Evolutionary conservation across 2,113 vertebrate genomes (phyloP).

Genomic region (Phyllopteryx taeniolatus): DNA sequence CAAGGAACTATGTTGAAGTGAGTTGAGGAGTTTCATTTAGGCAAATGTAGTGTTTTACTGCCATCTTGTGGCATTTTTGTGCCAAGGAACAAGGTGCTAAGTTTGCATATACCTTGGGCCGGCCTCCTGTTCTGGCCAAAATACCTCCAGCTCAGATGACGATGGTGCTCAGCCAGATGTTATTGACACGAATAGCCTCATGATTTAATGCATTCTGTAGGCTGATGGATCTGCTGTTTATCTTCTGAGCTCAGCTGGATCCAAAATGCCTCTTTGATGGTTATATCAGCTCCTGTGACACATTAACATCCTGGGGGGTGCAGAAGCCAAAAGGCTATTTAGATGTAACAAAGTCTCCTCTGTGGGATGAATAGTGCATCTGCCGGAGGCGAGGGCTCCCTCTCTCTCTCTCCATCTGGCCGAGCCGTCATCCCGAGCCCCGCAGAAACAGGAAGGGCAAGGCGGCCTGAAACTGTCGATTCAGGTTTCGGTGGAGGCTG

Average conservation of each 20-base stretch:
- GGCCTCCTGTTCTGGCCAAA: conserved; percentile 33
- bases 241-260: conserved; percentile 23
- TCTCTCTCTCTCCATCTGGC: conserved; percentile 20
- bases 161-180: conserved; percentile 1
- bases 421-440: conserved; percentile 34
- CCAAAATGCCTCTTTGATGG: conserved; percentile 62
- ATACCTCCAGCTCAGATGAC: conserved; percentile 10
- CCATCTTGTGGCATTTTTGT: too few relatives aligned
- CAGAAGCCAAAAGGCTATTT: conserved; percentile 63
- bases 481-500: conserved; percentile 62
- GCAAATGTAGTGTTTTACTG: too few relatives aligned
- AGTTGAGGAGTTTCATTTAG: too few relatives aligned
- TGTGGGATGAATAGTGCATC: conserved; percentile 73
- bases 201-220: not conserved
- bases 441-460: conserved; percentile 62
- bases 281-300: conserved; percentile 59
- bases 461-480: conserved; percentile 61
- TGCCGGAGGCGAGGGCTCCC: conserved; percentile 59
- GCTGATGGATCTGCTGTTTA: conserved; percentile 14
- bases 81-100: not conserved
- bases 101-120: not conserved
- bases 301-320: conserved; percentile 70
- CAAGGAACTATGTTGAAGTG: too few relatives aligned
- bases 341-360: conserved; percentile 74
- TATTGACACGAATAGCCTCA: not conserved